Conservation (phyloP, 2,797 vertebrate genomes). For the Cyclura pinguis region DNA sequence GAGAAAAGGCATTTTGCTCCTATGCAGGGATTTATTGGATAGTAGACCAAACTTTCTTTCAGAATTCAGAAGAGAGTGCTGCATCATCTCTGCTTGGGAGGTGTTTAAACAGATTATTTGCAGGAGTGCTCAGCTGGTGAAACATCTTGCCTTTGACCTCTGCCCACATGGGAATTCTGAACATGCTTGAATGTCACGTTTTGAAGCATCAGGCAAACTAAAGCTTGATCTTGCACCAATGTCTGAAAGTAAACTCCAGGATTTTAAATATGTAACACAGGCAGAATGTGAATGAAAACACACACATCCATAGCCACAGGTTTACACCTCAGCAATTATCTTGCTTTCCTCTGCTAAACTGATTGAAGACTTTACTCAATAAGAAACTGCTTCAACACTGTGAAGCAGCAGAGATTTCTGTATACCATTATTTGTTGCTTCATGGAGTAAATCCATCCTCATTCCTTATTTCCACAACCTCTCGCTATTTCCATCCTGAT, state of each 20-base stretch:
- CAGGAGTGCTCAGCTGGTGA: background rate
- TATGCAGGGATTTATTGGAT: slow-evolving; percentile 64
- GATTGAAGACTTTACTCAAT: background rate
- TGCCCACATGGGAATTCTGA: background rate
- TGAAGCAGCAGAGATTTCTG: fast-evolving
- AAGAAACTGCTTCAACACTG: background rate
- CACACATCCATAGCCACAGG: background rate
- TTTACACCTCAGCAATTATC: background rate
- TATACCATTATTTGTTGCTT: background rate
- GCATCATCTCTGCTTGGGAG: background rate
- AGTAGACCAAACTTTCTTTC: slow-evolving; percentile 46
- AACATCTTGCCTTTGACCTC: slow-evolving; percentile 6
- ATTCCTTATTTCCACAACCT: background rate
- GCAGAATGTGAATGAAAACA: slow-evolving; percentile 43
- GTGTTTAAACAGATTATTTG: slow-evolving; percentile 7
- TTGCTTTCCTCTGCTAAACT: background rate
- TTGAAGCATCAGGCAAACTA: slow-evolving; percentile 32
- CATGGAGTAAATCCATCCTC: background rate
- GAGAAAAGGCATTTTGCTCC: slow-evolving; percentile 20
- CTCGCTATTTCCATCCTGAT: fast-evolving
- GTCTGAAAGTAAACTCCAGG: slow-evolving; percentile 40
- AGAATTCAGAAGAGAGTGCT: background rate
- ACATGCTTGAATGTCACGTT: background rate
- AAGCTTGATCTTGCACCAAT: slow-evolving; percentile 56
- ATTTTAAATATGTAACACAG: slow-evolving; percentile 48